A percentile compares a stretch with the other conserved stretches of the same genome.
phyloP scores from a whole-genome alignment of 1,140 invertebrate species.

The Metopolophium dirhodum region DNA sequence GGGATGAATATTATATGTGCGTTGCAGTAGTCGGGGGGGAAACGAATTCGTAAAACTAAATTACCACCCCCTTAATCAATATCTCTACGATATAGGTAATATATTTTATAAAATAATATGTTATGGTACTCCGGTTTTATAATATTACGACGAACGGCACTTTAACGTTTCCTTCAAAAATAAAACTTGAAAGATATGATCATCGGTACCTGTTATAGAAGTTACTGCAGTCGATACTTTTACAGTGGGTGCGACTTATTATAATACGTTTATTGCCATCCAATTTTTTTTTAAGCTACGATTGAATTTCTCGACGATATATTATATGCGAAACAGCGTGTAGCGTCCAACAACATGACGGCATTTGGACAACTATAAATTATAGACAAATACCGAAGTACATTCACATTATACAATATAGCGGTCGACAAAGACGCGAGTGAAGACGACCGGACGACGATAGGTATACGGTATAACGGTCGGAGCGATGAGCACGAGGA shows the following conservation, averaged over 20 bases:
- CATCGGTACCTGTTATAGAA: too few species aligned
- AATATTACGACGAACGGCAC: too few species aligned
- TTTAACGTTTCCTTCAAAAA: too few species aligned
- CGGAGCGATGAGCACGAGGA: not conserved
- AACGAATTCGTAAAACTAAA: not conserved
- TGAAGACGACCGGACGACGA: not conserved
- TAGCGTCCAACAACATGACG: not conserved
- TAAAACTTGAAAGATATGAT: too few species aligned
- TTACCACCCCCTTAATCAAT: not conserved
- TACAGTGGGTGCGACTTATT: not conserved
- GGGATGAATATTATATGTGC: too few species aligned
- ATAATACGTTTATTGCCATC: not conserved
- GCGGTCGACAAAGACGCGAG: not conserved
- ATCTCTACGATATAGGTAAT: too few species aligned
- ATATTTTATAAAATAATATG: not conserved
- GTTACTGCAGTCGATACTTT: not conserved
- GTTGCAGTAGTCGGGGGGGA: not conserved
- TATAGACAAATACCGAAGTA: too few species aligned
- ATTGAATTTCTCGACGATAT: too few species aligned
- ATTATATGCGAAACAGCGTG: too few species aligned
- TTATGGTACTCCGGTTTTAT: too few species aligned
- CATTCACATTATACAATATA: not conserved
- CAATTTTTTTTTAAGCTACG: not conserved
- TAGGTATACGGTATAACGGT: not conserved
- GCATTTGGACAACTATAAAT: not conserved